Percentiles rank a stretch among this genome's conserved stretches.
phyloP scores from a whole-genome alignment of 2,888 invertebrate species.

The Sarcophaga subvicina region DNA sequence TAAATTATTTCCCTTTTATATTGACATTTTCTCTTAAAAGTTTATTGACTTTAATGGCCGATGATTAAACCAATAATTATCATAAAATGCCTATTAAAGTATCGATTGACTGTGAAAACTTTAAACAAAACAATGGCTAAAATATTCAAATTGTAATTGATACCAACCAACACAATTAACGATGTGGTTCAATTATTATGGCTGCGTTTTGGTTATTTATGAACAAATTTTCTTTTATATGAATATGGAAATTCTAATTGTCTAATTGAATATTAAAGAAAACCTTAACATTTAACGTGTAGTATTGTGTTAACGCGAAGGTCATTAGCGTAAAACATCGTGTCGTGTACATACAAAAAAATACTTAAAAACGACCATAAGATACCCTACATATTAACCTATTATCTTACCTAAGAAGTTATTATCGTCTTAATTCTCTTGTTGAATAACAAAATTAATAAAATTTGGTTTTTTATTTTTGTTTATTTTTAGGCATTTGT shows the following conservation, averaged over 20 bases:
- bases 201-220: slow-evolving; percentile 24
- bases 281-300: too few relatives aligned
- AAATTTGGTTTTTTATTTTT: too few relatives aligned
- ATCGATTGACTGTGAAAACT: slow-evolving; percentile 42
- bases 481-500: too few relatives aligned
- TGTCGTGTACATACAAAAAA: too few relatives aligned
- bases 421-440: too few relatives aligned
- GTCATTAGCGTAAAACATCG: too few relatives aligned
- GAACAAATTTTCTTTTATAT: slow-evolving; percentile 1
- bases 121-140: slow-evolving; percentile 15
- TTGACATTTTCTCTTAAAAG: slow-evolving; percentile 19
- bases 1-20: slow-evolving; percentile 43
- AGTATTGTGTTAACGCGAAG: too few relatives aligned
- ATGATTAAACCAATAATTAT: slow-evolving; percentile 44
- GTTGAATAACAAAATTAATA: too few relatives aligned
- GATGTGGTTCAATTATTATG: slow-evolving; percentile 43
- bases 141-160: slow-evolving; percentile 52
- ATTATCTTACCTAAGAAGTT: too few relatives aligned
- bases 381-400: too few relatives aligned
- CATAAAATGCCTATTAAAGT: slow-evolving; percentile 45
- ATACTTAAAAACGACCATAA: too few relatives aligned
- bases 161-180: slow-evolving; percentile 27
- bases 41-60: slow-evolving; percentile 42
- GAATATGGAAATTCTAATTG: slow-evolving; percentile 24
- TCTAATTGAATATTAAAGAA: background rate